Percentiles rank a stretch among this genome's conserved stretches.
Evolutionary conservation across 2,113 vertebrate species (phyloP).

Genomic region (Bambusicola thoracicus): DNA sequence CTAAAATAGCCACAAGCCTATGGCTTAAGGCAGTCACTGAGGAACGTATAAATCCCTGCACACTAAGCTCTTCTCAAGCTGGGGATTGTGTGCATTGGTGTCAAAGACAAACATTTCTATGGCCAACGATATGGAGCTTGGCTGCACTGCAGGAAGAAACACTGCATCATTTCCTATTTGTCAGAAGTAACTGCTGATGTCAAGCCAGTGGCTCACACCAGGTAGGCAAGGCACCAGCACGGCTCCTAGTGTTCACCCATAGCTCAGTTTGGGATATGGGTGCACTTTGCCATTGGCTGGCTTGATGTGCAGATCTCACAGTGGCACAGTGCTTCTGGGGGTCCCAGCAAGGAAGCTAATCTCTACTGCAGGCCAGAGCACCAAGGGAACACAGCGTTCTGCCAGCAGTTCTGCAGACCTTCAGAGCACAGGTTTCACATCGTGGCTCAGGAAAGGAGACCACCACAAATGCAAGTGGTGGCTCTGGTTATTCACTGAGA

Average conservation of each 20-base stretch:
- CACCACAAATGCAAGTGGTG: neutral
- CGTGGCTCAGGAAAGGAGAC: neutral
- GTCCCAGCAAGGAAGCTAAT: neutral
- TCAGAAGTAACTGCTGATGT: neutral
- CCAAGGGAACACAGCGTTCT: rapidly evolving
- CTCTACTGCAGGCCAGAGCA: neutral
- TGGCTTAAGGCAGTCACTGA: conserved; percentile 13
- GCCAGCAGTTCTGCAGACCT: neutral
- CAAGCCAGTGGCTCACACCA: neutral
- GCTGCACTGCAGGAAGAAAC: neutral
- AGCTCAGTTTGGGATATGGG: neutral
- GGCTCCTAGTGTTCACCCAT: neutral
- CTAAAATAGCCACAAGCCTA: conserved; percentile 10
- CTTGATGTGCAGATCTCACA: neutral
- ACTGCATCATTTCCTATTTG: rapidly evolving
- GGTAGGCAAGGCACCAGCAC: neutral
- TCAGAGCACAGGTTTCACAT: neutral
- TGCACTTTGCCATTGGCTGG: neutral
- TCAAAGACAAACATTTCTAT: neutral
- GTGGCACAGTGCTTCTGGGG: neutral
- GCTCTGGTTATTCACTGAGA: neutral
- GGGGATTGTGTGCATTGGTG: neutral
- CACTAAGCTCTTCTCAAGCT: conserved; percentile 13
- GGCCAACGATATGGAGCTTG: neutral
- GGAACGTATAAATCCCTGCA: neutral